These are phyloP conservation scores for Acrobasis suavella DNA, from an alignment of 2,888 invertebrate genomes.

Conservation along the genomic window DNA sequence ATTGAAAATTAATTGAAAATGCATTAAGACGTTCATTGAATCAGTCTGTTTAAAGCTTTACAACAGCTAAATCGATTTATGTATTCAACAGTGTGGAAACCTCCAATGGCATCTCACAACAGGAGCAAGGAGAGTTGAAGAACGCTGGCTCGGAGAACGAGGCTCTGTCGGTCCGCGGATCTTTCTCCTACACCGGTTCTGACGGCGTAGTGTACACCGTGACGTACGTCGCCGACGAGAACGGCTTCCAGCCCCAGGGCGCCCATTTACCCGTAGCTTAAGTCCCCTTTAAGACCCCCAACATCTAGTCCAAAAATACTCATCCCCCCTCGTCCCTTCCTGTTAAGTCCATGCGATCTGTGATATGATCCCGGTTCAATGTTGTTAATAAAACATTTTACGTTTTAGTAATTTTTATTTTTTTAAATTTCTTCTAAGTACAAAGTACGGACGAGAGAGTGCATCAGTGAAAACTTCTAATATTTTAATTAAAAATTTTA, in stretches of 20 bases:
- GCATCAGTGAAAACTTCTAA: background rate
- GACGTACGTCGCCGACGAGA: constrained; percentile 75
- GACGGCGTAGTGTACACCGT: constrained; percentile 75
- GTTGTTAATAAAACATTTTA: constrained; percentile 60
- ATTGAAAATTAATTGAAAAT: no score
- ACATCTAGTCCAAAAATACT: constrained; percentile 68
- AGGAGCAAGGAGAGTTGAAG: constrained; percentile 45
- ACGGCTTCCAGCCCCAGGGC: constrained; percentile 78
- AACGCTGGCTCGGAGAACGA: constrained; percentile 59
- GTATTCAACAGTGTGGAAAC: constrained; percentile 50
- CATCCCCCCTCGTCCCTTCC: constrained; percentile 41
- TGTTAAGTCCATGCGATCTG: constrained; percentile 66
- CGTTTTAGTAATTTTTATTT: constrained; percentile 50
- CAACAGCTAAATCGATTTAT: background rate
- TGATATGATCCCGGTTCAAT: constrained; percentile 64
- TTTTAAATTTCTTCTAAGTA: constrained; percentile 25
- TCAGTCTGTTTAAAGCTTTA: no score
- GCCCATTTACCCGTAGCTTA: constrained; percentile 56
- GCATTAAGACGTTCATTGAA: no score
- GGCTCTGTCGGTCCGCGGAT: constrained; percentile 54
- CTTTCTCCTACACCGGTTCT: constrained; percentile 61
- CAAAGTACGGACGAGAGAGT: background rate
- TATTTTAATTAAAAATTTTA: background rate
- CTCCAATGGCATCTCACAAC: constrained; percentile 52
- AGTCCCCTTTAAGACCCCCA: constrained; percentile 33